Evolutionary conservation across 2,888 invertebrate species (phyloP), one percentile per base, ranked within the genome.

Genomic region (Andrena dorsata): DNA sequence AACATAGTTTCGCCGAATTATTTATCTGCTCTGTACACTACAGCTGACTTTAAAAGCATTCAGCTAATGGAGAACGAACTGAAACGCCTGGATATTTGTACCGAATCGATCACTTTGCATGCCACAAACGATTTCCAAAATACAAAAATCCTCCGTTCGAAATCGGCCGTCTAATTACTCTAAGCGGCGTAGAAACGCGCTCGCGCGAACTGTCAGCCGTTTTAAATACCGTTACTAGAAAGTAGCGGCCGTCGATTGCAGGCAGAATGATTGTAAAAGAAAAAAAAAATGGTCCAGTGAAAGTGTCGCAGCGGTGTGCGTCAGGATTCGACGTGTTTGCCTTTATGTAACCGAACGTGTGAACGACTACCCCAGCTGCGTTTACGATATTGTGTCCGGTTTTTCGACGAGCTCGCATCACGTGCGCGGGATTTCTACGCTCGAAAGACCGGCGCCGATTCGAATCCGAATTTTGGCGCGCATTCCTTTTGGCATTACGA

Each of bases 211-310:
- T 60, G 75, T 72, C 73, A 51, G 51, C 56, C 56, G 58, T 76
- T 79, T 82, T 69, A 80, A 69, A 84, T 80, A 81, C 81, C 74
- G 82, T 76, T 82, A 85, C 79, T 86, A 86, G 86, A 86, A 86
- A 86, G 86, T 82, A 78, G 77, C 71, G 23, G 10, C 20, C 8
- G 61, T 77, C 80, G 82, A 80, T 76, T 73, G 64, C 56, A 65
- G 35, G 68, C 51, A 53, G 70, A 65, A 58, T 63, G 76, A 74
- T 73, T 75, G 65, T n/a, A 74, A 75, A 47, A 60, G 61, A 65
- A 49, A 65, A 35, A 56, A 61, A 80, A 73, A 86, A 81, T 80
- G 80, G 85, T 85, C 86, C 83, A 86, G 86, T 85, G 86, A 86
- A 86, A 86, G 86, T 86, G 84, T 84, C 82, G 72, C 77, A 68